Base-by-base conservation (phyloP, 2,113 vertebrate species). In the Isurus oxyrinchus region DNA sequence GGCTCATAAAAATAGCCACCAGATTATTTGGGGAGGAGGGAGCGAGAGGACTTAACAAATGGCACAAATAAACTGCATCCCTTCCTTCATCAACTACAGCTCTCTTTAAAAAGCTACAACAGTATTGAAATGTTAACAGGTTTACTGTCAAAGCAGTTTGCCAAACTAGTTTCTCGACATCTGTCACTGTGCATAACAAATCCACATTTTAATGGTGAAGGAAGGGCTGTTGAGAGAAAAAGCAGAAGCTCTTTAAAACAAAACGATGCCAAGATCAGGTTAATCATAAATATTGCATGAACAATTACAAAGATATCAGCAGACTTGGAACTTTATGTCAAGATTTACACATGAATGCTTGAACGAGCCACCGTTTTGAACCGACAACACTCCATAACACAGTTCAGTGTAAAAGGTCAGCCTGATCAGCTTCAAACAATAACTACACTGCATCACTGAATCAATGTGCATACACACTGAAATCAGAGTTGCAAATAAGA, bases 81-180 rank as follows among this genome's bases (percentile, higher is more conserved):
- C 49, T 95, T 55, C 67, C 94, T 72, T 72, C 67, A 95, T 55
- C 94, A 76, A 95, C 67, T 69, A 11, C 66, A 95, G 66, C 94
- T 35, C 69, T 95, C 94, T 95, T 72, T 72, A 72, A 95, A 95
- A 72, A 95, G 94, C 94, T 95, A 31, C 44, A 95, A 55, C 49
- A 76, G 94, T 72, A 55, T 31, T 95, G 94, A 95, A 95, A 69
- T 95, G 67, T 69, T 95, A 95, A 76, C 94, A 95, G 94, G 94
- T 95, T 95, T 72, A 95, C 67, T 72, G 94, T 95, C 94, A 72
- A 49, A 53, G 94, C 94, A 72, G 67, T 95, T 95, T 95, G 94
- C 63, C 94, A 95, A 95, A 95, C 94, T 95, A 69, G 94, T 27
- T 95, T 72, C 67, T 72, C 40, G 66, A 95, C 94, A 95, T 76